phyloP scores from a whole-genome alignment of 1,140 invertebrate genomes.

The Eufriesea mexicana region DNA sequence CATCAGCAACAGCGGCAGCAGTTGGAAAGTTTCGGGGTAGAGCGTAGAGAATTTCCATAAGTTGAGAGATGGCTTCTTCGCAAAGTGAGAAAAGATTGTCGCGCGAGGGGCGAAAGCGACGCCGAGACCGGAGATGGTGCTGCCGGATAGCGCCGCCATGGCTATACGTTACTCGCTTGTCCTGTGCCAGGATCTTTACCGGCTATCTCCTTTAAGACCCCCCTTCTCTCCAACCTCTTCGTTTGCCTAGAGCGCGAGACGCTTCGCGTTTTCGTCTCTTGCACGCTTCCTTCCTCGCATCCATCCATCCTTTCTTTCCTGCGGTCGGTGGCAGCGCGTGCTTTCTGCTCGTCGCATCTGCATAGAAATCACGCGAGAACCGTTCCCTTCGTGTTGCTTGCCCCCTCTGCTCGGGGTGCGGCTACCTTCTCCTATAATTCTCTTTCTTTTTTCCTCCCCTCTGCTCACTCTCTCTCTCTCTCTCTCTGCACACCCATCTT shows the following conservation, averaged over 20 bases:
- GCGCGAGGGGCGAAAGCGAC: constrained; percentile 54
- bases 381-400: neutral
- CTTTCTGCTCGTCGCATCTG: constrained; percentile 6
- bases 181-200: constrained; percentile 65
- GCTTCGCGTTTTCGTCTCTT: constrained; percentile 29
- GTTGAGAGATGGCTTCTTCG: constrained; percentile 77
- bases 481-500: no score
- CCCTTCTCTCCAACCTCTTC: constrained; percentile 51
- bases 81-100: constrained; percentile 79
- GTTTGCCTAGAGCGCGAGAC: constrained; percentile 8
- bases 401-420: neutral
- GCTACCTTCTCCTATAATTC: constrained; percentile 7
- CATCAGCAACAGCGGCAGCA: constrained; percentile 18
- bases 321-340: neutral
- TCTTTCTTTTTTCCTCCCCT: neutral
- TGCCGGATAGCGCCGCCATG: constrained; percentile 51
- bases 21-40: constrained; percentile 42
- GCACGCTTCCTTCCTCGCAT: neutral
- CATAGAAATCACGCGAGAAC: constrained; percentile 32
- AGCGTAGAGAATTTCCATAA: constrained; percentile 77
- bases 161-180: constrained; percentile 65
- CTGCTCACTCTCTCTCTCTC: neutral
- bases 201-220: constrained; percentile 76
- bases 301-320: neutral
- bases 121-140: constrained; percentile 46